Conservation (phyloP, 2,888 invertebrate genomes). For the Notodonta ziczac region DNA sequence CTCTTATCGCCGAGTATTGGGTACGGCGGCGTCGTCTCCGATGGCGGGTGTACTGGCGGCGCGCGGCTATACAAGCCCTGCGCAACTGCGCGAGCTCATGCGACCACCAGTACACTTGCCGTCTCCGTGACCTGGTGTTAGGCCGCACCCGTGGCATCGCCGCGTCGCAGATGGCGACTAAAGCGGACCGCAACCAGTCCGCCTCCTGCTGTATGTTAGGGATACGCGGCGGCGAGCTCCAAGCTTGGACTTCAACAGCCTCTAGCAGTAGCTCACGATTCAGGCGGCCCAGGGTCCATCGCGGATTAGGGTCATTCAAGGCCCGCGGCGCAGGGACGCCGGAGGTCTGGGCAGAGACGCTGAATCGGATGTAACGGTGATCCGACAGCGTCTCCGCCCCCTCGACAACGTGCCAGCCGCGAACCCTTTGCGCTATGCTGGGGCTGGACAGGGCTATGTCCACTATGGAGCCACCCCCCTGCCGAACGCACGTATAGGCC, state of each 20-base stretch:
- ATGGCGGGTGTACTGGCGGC: neutral
- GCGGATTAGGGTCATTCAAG: neutral
- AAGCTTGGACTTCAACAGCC: neutral
- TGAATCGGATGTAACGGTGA: too few species aligned
- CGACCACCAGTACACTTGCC: slow-evolving; percentile 1
- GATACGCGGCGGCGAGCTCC: neutral
- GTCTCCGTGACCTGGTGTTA: neutral
- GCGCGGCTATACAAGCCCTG: neutral
- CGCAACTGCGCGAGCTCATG: neutral
- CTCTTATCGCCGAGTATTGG: neutral
- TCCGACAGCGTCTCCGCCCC: too few species aligned
- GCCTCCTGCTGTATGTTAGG: neutral
- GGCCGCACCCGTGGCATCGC: neutral
- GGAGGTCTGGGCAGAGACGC: too few species aligned
- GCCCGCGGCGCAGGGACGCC: neutral
- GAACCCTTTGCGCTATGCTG: neutral
- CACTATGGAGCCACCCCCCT: neutral
- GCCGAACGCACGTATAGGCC: neutral
- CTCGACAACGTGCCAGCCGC: neutral
- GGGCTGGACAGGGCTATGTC: neutral
- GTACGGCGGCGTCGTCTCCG: neutral
- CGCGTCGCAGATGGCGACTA: neutral
- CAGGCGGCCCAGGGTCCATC: neutral
- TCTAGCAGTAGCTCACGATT: neutral
- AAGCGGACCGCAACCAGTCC: neutral